Evolutionary conservation across 2,113 vertebrate species (phyloP).

Genomic region (Nannospalax galili): DNA sequence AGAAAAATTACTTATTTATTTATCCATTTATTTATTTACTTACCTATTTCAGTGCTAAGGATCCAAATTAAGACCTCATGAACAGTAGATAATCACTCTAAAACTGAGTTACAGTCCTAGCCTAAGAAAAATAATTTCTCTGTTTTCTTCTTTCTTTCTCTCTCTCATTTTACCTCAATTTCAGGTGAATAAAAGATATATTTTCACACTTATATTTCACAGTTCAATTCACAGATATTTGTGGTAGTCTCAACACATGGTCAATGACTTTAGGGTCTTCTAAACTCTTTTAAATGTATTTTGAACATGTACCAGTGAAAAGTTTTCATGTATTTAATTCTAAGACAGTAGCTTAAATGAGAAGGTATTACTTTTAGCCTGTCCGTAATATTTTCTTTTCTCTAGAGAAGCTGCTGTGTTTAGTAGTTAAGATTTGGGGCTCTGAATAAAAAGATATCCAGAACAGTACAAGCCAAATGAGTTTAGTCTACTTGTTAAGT

Average conservation of each 20-base stretch:
- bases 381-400: neutral
- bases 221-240: neutral
- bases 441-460: neutral
- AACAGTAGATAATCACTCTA: neutral
- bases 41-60: neutral
- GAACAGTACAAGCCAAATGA: neutral
- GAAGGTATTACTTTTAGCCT: neutral
- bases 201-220: neutral
- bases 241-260: neutral
- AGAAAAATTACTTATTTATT: neutral
- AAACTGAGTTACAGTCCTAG: no score
- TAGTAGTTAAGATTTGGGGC: neutral
- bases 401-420: neutral
- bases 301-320: neutral
- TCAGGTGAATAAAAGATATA: neutral
- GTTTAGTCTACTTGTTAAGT: neutral
- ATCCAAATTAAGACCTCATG: neutral
- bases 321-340: neutral
- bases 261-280: neutral
- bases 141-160: neutral
- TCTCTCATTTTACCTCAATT: neutral
- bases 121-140: neutral
- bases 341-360: neutral
- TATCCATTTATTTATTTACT: no score
- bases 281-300: neutral